Percentiles rank a stretch among this genome's conserved stretches.
Conservation (phyloP, 2,797 vertebrate species). For the Falco peregrinus region DNA sequence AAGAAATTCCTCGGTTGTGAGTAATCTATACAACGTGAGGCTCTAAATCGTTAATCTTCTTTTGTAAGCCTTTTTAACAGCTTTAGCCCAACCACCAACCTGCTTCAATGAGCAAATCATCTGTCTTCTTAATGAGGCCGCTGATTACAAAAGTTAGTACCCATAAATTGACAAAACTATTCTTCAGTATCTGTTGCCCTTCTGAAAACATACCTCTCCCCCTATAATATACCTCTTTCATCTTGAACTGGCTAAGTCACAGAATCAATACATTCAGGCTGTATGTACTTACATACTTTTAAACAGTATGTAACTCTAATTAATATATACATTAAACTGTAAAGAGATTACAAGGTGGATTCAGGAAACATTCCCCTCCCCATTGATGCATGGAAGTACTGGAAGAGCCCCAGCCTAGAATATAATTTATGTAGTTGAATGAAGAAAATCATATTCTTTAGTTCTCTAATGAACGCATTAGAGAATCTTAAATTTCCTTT, state of each 20-base stretch:
- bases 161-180: slow-evolving; percentile 13
- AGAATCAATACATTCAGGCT: background rate
- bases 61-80: slow-evolving; percentile 37
- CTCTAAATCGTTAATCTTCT: slow-evolving; percentile 2
- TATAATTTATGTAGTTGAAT: background rate
- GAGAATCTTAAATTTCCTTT: background rate
- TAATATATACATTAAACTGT: background rate
- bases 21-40: background rate
- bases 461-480: background rate
- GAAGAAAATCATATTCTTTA: background rate
- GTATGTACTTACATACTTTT: background rate
- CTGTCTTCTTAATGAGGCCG: slow-evolving; percentile 36
- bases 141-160: background rate
- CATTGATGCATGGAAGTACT: background rate
- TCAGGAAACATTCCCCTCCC: background rate
- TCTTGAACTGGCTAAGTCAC: background rate
- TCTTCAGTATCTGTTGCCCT: background rate
- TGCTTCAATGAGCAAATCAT: slow-evolving; percentile 38
- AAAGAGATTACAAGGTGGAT: background rate
- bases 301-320: background rate
- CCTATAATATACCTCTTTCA: background rate
- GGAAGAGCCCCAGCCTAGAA: background rate
- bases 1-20: background rate
- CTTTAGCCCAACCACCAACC: background rate
- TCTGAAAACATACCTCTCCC: background rate